Conservation (phyloP, 2,888 invertebrate genomes). For the Caenorhabditis sp. region DNA sequence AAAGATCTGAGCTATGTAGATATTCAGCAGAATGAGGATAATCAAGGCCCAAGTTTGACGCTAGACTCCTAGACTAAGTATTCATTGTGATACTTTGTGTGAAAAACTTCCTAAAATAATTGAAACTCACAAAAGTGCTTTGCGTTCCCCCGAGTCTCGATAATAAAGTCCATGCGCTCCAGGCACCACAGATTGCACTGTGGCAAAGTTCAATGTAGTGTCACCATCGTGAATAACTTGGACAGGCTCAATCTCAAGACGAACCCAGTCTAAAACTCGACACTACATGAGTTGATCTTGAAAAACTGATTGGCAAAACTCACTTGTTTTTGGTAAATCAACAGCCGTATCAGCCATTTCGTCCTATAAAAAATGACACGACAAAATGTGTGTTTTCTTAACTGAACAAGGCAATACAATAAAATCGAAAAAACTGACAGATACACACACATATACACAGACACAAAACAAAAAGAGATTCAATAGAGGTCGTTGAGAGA, state of each 20-base stretch:
- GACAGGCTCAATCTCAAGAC: slow-evolving; percentile 59
- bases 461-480: slow-evolving; percentile 6
- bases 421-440: slow-evolving; percentile 12
- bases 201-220: slow-evolving; percentile 52
- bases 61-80: no score
- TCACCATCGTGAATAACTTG: slow-evolving; percentile 53
- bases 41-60: no score
- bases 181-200: slow-evolving; percentile 59
- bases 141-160: slow-evolving; percentile 53
- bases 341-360: slow-evolving; percentile 37
- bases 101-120: no score
- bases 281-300: neutral
- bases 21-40: neutral
- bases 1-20: neutral
- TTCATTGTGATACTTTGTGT: no score
- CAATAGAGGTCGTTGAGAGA: slow-evolving; percentile 13
- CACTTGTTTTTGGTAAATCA: slow-evolving; percentile 39
- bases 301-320: neutral
- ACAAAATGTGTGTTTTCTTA: slow-evolving; percentile 6
- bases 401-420: neutral
- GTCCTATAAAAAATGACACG: neutral
- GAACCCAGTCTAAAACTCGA: slow-evolving; percentile 51
- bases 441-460: neutral
- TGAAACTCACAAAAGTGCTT: slow-evolving; percentile 49
- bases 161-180: slow-evolving; percentile 63